phyloP scores from a whole-genome alignment of 2,888 invertebrate genomes.

The Sinelater perroti region DNA sequence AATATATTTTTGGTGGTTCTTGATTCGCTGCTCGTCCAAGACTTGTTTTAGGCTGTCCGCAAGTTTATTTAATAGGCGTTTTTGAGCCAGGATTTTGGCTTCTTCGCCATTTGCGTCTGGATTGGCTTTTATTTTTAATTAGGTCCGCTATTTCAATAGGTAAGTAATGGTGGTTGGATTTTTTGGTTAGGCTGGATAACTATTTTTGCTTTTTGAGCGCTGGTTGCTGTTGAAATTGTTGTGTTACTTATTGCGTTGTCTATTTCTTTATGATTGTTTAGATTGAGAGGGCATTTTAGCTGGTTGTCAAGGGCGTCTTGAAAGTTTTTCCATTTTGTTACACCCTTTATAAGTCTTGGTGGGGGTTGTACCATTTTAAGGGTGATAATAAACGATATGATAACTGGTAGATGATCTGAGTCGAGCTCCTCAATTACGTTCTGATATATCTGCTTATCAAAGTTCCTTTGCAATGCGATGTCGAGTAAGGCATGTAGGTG shows the following conservation, averaged over 20 bases:
- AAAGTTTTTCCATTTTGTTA: not conserved
- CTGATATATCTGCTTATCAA: too few relatives aligned
- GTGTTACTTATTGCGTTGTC: not conserved
- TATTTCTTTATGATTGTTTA: not conserved
- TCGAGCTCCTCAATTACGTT: too few relatives aligned
- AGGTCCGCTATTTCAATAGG: not conserved
- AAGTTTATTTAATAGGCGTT: not conserved
- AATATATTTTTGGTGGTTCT: not conserved
- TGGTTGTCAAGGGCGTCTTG: not conserved
- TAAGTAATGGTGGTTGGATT: not conserved
- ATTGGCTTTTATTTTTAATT: conserved; percentile 4
- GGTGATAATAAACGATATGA: too few relatives aligned
- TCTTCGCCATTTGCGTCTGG: not conserved
- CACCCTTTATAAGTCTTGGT: not conserved
- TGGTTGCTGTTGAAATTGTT: not conserved
- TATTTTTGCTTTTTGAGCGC: not conserved
- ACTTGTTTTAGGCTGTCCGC: not conserved
- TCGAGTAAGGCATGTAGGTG: too few relatives aligned
- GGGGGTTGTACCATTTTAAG: too few relatives aligned
- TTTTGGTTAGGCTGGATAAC: not conserved
- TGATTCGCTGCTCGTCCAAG: not conserved
- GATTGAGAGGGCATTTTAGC: not conserved
- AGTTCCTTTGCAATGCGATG: too few relatives aligned
- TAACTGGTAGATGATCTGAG: too few relatives aligned
- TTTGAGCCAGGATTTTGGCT: not conserved